Evolutionary conservation across 2,113 vertebrate genomes (phyloP), one percentile per base, ranked within the genome.

Genomic region (Caranx ignobilis): DNA sequence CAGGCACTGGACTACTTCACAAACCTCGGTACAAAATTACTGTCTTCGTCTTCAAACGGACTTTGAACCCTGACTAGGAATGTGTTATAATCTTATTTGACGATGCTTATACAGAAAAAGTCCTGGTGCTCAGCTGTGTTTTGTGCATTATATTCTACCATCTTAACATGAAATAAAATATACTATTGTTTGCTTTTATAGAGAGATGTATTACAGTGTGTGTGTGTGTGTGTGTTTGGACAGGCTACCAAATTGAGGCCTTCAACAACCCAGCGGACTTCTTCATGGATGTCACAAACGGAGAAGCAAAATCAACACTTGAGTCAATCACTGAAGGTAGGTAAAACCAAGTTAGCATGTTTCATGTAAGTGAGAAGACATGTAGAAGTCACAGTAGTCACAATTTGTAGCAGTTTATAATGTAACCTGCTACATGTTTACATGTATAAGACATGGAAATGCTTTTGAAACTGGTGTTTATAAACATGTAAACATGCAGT

Each of bases 231-330:
- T 70, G 37, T 62, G 26, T 79, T 56, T 72, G 15, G n/a, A 26
- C 77, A 96, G 95, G 95, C 11, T 96, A 92, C 61, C 82, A 94
- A 10, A 95, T 95, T 41, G 93, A 96, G 34, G 16, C 92, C 21
- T 95, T 95, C 61, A 85, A 95, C 91, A 96, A 95, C 74, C 95
- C 95, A 11, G 91, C 94, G 18, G 95, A 96, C 72, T 96, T 96
- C 90, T 95, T 96, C 75, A 90, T 96, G 91, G 95, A 96, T 71
- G 81, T 96, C 72, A 95, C 91, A 45, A 95, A 95, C 13, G 95
- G 95, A 80, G 95, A 96, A 4, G 82, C 83, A 16, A 71, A 61
- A 21, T 91, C 88, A 12, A 56, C 71, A 60, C 0, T 50, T 1
- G 48, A 60, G 41, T 47, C 80, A 5, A 6, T 54, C 9, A 39